Conservation (phyloP, 2,888 invertebrate genomes). For the Tridacna gigas region DNA sequence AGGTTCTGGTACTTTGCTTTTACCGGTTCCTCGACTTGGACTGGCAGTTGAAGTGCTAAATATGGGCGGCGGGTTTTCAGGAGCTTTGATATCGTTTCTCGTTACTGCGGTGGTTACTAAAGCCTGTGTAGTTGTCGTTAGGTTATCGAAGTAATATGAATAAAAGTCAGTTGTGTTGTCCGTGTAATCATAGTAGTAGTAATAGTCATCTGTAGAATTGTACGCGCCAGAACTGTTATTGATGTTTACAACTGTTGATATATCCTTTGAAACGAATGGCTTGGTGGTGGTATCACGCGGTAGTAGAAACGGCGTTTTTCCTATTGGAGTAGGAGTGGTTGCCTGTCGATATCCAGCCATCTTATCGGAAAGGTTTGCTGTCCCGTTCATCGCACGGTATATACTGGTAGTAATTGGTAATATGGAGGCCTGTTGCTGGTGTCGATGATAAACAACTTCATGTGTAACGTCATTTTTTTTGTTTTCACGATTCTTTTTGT, state of each 20-base stretch:
- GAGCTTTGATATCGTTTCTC: neutral
- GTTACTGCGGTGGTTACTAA: neutral
- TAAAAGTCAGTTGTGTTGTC: constrained; percentile 17
- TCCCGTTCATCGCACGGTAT: neutral
- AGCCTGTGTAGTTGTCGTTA: neutral
- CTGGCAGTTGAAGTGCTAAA: neutral
- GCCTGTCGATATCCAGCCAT: too few relatives aligned
- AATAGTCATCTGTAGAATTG: constrained; percentile 27
- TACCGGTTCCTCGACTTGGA: neutral
- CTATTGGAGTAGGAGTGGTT: too few relatives aligned
- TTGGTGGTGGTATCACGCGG: neutral
- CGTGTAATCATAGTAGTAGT: constrained; percentile 22
- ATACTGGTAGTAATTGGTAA: neutral
- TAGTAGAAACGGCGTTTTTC: neutral
- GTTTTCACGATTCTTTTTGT: neutral
- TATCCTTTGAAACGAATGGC: neutral
- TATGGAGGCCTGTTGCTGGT: neutral
- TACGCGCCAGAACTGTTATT: neutral
- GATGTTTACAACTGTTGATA: neutral
- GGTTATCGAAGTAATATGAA: neutral
- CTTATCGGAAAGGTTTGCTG: too few relatives aligned
- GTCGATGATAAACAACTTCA: neutral
- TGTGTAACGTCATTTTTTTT: neutral
- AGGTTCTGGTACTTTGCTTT: neutral
- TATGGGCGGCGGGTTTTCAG: constrained; percentile 17